Percentiles rank a stretch among this genome's conserved stretches.
These are phyloP conservation scores for Hemiscyllium ocellatum DNA, from an alignment of 2,113 vertebrate genomes.

Conservation along the genomic window DNA sequence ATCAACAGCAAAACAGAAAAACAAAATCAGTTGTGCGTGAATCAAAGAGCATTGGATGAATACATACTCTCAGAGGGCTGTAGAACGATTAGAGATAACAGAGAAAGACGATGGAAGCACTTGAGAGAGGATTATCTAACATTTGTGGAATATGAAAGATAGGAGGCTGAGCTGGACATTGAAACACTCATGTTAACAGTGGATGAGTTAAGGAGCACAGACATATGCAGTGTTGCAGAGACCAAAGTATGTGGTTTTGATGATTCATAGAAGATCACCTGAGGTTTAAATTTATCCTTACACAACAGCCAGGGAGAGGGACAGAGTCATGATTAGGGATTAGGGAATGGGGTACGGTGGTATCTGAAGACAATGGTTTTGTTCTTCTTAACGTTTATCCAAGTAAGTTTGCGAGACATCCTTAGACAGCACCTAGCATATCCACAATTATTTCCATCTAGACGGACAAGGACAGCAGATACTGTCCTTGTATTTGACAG, in stretches of 20 bases:
- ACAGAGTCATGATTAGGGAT: background rate
- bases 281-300: background rate
- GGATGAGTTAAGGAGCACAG: background rate
- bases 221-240: background rate
- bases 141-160: background rate
- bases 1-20: background rate
- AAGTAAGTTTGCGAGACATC: too few relatives aligned
- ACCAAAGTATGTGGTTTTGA: background rate
- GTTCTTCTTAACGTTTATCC: background rate
- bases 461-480: too few relatives aligned
- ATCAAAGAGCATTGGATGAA: background rate
- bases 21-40: background rate
- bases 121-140: background rate
- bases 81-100: background rate
- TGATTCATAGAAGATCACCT: background rate
- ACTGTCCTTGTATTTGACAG: too few relatives aligned
- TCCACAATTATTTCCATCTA: too few relatives aligned
- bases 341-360: too few relatives aligned
- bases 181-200: background rate
- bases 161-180: background rate
- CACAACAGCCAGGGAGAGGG: background rate
- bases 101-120: background rate
- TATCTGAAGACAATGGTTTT: background rate
- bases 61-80: background rate
- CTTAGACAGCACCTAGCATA: too few relatives aligned